These are phyloP conservation scores for Nasonia oneida DNA, from an alignment of 2,888 invertebrate genomes.

Conservation along the genomic window DNA sequence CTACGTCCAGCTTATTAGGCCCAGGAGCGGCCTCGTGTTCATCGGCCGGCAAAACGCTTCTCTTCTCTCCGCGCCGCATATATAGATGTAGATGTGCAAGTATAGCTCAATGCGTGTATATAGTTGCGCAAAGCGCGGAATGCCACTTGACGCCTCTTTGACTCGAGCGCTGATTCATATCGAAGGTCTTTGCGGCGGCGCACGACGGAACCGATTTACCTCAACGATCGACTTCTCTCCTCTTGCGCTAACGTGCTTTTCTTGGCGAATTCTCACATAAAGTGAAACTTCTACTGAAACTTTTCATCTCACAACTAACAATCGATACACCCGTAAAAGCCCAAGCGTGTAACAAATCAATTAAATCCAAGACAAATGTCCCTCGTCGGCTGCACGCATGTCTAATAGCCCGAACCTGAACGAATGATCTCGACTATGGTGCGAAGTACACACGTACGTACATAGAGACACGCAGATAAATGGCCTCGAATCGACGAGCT, in stretches of 20 bases:
- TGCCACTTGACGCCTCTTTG: constrained; percentile 19
- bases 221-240: constrained; percentile 18
- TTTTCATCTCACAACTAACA: background rate
- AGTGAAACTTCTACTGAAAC: background rate
- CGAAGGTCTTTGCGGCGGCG: constrained; percentile 51
- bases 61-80: constrained; percentile 57
- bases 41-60: constrained; percentile 73
- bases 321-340: background rate
- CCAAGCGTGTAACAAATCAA: constrained; percentile 1
- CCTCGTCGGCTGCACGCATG: background rate
- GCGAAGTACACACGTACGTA: background rate
- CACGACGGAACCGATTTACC: constrained; percentile 24
- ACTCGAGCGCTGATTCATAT: background rate
- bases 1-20: constrained; percentile 57
- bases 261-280: background rate
- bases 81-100: background rate
- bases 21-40: constrained; percentile 71
- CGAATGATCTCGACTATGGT: background rate
- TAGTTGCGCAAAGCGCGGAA: constrained; percentile 12
- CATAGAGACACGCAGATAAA: background rate
- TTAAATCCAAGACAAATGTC: background rate
- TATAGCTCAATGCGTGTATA: constrained; percentile 65
- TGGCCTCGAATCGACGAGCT: constrained; percentile 16
- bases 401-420: background rate
- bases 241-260: background rate